Evolutionary conservation across 2,888 invertebrate species (phyloP), one percentile per base, ranked within the genome.

Genomic region (Bruchidius siliquastri): DNA sequence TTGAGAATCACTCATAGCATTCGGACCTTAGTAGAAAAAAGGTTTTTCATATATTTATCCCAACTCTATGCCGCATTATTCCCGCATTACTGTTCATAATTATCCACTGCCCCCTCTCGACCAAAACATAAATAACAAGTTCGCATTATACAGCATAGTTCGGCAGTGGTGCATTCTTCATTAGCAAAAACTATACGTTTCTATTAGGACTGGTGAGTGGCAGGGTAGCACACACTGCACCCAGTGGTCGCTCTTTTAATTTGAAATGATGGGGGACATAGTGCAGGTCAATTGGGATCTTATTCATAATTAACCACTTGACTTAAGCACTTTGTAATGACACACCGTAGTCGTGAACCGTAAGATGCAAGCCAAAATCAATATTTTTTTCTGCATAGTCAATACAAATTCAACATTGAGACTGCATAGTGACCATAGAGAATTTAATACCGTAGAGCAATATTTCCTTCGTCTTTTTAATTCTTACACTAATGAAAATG

Each of bases 101-200:
- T 49, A 49, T 49, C 49, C 10, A 1, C 49, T 1, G 49, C 49
- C 49, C 49, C 18, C 49, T 49, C 49, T 49, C 13, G 49, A 49
- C 49, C 49, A 49, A 49, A 49, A 49, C 49, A 49, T 49, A 49
- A 49, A 49, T 49, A 49, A 49, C 49, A 49, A 49, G 49, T 49
- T 49, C 49, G 49, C 49, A 49, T 49, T 49, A 49, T 49, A 49
- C 49, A 49, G 10, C 49, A 49, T 49, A 49, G 18, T 49, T 49
- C 49, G 49, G 49, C 49, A 49, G 6, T 49, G 49, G 49, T 49
- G 83, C 85, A 86, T 86, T 86, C 86, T 86, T 86, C 85, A 86
- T 85, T 85, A 85, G 82, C 84, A 84, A 85, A 85, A 85, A 85
- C 85, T 85, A 86, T 85, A 85, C 84, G 85, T 86, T 86, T 85